phyloP scores from a whole-genome alignment of 2,888 invertebrate genomes.

The Heliconius cydno region DNA sequence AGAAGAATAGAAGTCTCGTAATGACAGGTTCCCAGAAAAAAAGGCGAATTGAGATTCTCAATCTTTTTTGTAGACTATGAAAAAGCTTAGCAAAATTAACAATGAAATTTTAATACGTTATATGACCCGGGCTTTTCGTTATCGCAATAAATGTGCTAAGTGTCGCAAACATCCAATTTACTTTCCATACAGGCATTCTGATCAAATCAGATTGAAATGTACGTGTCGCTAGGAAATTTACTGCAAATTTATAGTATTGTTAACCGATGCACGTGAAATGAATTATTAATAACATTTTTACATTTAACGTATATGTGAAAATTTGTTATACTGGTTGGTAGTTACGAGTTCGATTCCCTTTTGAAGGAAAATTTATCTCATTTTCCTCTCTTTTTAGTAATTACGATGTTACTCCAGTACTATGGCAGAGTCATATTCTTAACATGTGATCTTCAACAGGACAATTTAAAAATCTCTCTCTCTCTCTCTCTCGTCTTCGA shows the following conservation, averaged over 20 bases:
- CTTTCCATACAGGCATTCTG: constrained; percentile 8
- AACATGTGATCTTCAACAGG: no score
- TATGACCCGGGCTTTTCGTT: not conserved
- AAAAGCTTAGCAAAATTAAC: not conserved
- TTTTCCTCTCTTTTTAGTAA: no score
- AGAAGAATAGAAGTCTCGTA: no score
- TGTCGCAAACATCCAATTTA: constrained; percentile 12
- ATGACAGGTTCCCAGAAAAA: no score
- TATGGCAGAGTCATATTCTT: no score
- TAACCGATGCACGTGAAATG: not conserved
- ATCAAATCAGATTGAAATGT: constrained; percentile 13
- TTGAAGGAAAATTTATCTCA: not conserved
- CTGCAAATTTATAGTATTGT: constrained; percentile 5
- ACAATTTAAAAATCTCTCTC: no score
- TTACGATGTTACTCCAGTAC: no score
- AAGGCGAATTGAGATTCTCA: no score
- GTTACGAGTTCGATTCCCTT: not conserved
- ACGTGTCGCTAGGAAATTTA: not conserved
- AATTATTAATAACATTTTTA: not conserved
- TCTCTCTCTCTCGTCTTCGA: no score
- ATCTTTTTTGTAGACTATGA: no score
- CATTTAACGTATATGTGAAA: not conserved
- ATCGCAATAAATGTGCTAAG: constrained; percentile 17
- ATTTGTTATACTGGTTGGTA: not conserved
- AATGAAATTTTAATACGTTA: not conserved